Base-by-base conservation (phyloP, 2,797 vertebrate genomes). In the Notolabrus celidotus region DNA sequence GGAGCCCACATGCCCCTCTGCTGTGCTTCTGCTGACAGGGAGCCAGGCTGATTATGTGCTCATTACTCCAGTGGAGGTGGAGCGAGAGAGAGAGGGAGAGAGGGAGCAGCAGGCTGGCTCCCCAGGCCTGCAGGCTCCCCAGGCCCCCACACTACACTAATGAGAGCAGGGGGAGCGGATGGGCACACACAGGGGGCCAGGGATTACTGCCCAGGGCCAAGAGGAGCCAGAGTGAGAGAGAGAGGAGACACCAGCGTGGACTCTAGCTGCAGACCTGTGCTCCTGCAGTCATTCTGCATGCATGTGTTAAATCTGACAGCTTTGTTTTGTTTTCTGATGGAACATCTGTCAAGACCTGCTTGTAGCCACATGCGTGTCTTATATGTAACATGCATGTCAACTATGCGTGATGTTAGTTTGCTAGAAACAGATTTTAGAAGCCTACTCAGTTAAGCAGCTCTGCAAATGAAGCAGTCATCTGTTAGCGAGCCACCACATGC, bases 31-130 rank as follows among this genome's bases (percentile, higher is more conserved):
- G 85, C 89, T 92, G 91, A 90, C 88, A 88, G 88, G 82, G 90
- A 92, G 88, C 89, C 87, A 84, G 91, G 88, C 87, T 92, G 92
- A 92, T 93, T 92, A 93, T 93, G 88, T 90, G 92, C 92, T 92
- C 91, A 92, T 93, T 93, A 93, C 91, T 89, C 85, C 81, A 86
- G 82, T 79, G 67, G 81, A 67, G 75, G 84, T 23, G 11, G 47
- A 27, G 47, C 50, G 8, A 29, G 16, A 85, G 71, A 64, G 75
- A 51, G 74, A 57, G 60, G 52, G 50, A 68, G 87, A 82, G 87
- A 69, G 86, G 82, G 83, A 84, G 86, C 85, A 90, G 89, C 78
- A 86, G 86, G 86, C 88, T 85, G 87, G 52, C 91, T 91, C 91
- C 86, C 87, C 89, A 86, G 88, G 91, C 89, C 87, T 89, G 77